Evolutionary conservation across 2,113 vertebrate genomes (phyloP).

Genomic region (Clarias macrocephalus): DNA sequence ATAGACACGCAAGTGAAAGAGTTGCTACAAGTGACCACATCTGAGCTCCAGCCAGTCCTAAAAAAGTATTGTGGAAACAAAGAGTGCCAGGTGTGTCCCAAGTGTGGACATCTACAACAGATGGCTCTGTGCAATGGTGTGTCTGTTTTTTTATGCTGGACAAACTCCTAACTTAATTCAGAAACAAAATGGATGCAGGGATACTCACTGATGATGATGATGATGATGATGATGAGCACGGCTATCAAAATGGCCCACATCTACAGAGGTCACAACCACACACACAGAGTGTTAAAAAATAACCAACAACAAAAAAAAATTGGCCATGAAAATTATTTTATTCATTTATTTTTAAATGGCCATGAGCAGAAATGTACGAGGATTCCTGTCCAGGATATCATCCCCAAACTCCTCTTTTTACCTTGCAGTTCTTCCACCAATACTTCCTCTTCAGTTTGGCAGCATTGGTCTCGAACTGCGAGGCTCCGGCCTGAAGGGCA

Average conservation of each 20-base stretch:
- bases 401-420: slow-evolving; percentile 39
- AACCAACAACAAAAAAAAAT: too few species aligned
- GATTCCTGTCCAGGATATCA: neutral
- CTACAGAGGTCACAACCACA: slow-evolving; percentile 65
- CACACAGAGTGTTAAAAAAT: neutral
- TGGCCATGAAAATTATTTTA: too few species aligned
- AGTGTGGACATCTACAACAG: too few species aligned
- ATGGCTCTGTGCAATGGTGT: too few species aligned
- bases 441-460: slow-evolving; percentile 90
- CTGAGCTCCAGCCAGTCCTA: too few species aligned
- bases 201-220: slow-evolving; percentile 91
- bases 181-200: neutral
- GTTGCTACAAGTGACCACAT: too few species aligned
- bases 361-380: neutral
- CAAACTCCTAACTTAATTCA: neutral
- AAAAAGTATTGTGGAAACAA: too few species aligned
- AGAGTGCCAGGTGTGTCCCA: too few species aligned
- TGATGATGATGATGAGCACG: slow-evolving; percentile 81
- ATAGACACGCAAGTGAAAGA: too few species aligned
- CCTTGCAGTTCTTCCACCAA: slow-evolving; percentile 93
- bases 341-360: neutral
- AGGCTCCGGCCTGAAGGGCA: slow-evolving; percentile 91
- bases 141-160: neutral
- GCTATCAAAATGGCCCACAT: slow-evolving; percentile 96
- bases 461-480: slow-evolving; percentile 94